Conservation (phyloP, 2,797 vertebrate species). For the Scolopax bukidnonensis region DNA sequence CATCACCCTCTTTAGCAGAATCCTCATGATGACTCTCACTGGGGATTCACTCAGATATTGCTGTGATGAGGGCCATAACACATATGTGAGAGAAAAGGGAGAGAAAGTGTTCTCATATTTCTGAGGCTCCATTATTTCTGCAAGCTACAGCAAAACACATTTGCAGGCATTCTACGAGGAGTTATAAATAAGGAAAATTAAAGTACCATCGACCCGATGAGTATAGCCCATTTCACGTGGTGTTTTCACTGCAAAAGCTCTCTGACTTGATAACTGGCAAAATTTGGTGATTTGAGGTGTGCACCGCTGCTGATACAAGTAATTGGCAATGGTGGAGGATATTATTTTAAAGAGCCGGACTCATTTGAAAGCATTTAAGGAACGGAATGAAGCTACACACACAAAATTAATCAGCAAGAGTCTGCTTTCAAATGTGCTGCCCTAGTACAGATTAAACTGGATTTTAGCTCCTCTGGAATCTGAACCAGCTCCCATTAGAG, state of each 20-base stretch:
- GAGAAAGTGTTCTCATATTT: background rate
- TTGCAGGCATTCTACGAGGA: background rate
- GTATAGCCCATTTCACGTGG: background rate
- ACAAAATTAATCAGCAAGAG: constrained; percentile 6
- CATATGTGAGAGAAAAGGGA: background rate
- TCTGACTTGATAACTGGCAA: constrained; percentile 38
- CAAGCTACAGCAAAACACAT: constrained; percentile 16
- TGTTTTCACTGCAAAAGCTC: background rate
- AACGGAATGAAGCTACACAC: background rate
- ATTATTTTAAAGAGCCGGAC: constrained; percentile 31
- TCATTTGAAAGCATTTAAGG: constrained; percentile 37
- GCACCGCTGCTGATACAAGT: constrained; percentile 4
- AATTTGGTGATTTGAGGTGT: constrained; percentile 47
- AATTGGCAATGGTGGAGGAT: constrained; percentile 35
- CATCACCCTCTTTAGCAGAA: background rate
- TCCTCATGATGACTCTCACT: background rate
- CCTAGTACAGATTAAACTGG: background rate
- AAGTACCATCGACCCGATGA: constrained; percentile 42
- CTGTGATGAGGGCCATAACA: background rate
- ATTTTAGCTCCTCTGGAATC: background rate
- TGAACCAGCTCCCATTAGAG: background rate
- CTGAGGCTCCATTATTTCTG: constrained; percentile 47
- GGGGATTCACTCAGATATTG: background rate
- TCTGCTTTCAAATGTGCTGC: background rate
- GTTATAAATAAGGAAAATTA: constrained; percentile 67